These are phyloP conservation scores for Poeciliopsis turrubarensis DNA, from an alignment of 2,113 vertebrate genomes.

Conservation along the genomic window DNA sequence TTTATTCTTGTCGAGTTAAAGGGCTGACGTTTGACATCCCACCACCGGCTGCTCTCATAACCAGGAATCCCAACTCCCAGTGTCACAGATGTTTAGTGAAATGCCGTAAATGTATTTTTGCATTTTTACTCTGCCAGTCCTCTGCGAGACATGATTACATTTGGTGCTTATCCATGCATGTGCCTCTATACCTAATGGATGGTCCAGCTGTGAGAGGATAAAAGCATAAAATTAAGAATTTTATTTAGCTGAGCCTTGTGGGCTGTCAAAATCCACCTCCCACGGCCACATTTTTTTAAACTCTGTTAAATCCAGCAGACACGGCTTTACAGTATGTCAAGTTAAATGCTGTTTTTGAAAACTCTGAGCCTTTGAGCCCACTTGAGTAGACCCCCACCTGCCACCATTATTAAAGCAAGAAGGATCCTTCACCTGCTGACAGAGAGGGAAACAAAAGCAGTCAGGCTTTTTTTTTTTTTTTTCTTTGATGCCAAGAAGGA, in stretches of 20 bases:
- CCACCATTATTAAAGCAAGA: slow-evolving; percentile 15
- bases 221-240: slow-evolving; percentile 9
- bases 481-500: background rate
- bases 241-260: background rate
- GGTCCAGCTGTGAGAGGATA: slow-evolving; percentile 20
- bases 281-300: background rate
- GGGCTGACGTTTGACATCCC: no score
- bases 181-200: slow-evolving; percentile 19
- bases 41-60: no score
- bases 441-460: slow-evolving; percentile 18
- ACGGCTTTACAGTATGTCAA: background rate
- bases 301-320: slow-evolving; percentile 9
- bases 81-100: no score
- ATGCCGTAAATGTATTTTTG: no score
- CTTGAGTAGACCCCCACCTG: background rate
- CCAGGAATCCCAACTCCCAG: no score
- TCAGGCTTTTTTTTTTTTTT: slow-evolving; percentile 24
- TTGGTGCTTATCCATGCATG: background rate
- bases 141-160: background rate
- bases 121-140: slow-evolving; percentile 1
- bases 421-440: slow-evolving; percentile 49
- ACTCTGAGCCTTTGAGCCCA: background rate
- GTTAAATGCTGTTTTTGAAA: background rate
- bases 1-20: no score
- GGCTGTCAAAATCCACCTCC: no score